These are phyloP conservation scores for Semicossyphus pulcher DNA, from an alignment of 2,113 vertebrate species.

Conservation along the genomic window DNA sequence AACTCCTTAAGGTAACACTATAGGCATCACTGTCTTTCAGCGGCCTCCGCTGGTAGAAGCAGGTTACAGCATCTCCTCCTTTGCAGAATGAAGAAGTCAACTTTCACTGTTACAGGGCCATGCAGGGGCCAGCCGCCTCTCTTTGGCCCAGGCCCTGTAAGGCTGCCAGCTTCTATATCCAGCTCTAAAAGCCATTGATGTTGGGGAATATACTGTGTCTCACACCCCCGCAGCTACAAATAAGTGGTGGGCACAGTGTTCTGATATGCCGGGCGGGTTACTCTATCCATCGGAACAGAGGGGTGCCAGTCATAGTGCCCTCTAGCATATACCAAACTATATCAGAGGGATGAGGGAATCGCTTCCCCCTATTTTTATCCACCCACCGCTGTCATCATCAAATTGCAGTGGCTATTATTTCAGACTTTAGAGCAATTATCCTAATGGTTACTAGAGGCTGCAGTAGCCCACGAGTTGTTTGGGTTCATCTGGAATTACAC, in stretches of 20 bases:
- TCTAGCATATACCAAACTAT: conserved; percentile 64
- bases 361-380: conserved; percentile 77
- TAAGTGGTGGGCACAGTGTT: conserved; percentile 78
- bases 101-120: conserved; percentile 56
- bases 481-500: conserved; percentile 38
- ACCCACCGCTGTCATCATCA: conserved; percentile 70
- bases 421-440: conserved; percentile 79
- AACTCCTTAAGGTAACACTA: background rate
- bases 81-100: conserved; percentile 39
- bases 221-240: conserved; percentile 82
- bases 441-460: conserved; percentile 74
- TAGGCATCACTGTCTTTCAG: conserved; percentile 60
- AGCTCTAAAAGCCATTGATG: conserved; percentile 81
- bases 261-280: conserved; percentile 78
- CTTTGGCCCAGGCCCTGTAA: conserved; percentile 53
- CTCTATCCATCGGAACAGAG: conserved; percentile 75
- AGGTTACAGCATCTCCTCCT: conserved; percentile 47
- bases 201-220: conserved; percentile 82
- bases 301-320: conserved; percentile 73
- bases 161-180: conserved; percentile 81
- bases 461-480: conserved; percentile 39
- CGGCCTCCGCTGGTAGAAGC: conserved; percentile 72
- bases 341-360: conserved; percentile 72
- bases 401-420: conserved; percentile 78
- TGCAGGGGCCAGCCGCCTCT: conserved; percentile 45